Conservation (phyloP, 2,797 vertebrate genomes). For the Galagoides demidoff region DNA sequence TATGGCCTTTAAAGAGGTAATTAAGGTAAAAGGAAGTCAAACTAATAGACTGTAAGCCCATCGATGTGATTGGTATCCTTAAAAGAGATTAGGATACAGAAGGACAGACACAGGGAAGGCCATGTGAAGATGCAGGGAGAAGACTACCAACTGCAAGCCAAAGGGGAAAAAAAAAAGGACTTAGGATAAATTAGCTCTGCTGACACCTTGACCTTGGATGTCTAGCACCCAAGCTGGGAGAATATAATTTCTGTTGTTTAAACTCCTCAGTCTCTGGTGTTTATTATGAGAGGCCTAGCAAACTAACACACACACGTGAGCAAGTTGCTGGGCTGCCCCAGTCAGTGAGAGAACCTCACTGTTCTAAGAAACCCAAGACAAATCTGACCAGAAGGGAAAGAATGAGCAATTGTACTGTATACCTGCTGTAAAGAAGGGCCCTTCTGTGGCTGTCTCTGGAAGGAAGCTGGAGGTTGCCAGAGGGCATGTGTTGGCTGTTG, state of each 20-base stretch:
- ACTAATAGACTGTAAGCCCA: background rate
- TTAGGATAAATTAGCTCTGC: background rate
- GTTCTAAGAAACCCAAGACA: background rate
- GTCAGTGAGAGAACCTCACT: background rate
- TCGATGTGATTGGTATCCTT: background rate
- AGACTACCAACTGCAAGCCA: background rate
- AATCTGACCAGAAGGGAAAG: background rate
- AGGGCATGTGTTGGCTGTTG: background rate
- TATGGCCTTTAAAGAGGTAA: background rate
- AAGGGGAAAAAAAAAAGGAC: background rate
- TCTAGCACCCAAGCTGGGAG: background rate
- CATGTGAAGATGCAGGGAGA: background rate
- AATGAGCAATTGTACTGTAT: fast-evolving
- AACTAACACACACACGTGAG: background rate
- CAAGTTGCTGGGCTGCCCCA: background rate
- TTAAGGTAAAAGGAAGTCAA: background rate
- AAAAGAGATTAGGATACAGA: background rate
- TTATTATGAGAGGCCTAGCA: background rate
- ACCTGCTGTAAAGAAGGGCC: conserved; percentile 51
- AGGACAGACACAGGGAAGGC: background rate
- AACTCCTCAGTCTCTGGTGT: background rate
- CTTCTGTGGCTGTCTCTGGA: background rate
- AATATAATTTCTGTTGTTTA: background rate
- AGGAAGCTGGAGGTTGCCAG: background rate
- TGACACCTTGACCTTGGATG: background rate